Evolutionary conservation across 2,113 vertebrate species (phyloP).

Genomic region (Anhinga rufa): DNA sequence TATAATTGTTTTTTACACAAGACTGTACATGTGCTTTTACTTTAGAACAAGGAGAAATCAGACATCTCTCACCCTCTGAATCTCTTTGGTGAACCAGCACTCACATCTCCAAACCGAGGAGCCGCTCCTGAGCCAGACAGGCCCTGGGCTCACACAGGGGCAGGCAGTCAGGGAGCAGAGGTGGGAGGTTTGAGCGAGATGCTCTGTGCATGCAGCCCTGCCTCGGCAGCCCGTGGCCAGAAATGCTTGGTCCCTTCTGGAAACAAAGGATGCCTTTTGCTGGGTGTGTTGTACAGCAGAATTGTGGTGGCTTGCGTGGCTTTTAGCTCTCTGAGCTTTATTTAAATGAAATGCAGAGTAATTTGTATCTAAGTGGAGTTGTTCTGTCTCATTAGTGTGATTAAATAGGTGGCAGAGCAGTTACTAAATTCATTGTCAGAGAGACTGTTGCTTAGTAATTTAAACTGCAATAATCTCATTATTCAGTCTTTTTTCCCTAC

Average conservation of each 20-base stretch:
- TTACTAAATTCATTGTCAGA: slow-evolving; percentile 33
- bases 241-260: background rate
- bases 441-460: slow-evolving; percentile 41
- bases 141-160: background rate
- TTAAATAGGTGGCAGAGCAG: background rate
- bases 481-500: background rate
- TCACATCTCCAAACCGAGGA: background rate
- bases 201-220: background rate
- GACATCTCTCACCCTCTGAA: background rate
- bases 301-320: background rate
- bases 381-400: slow-evolving; percentile 31
- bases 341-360: slow-evolving; percentile 33
- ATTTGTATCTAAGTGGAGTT: background rate
- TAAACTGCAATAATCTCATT: background rate
- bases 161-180: rapidly evolving
- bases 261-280: background rate
- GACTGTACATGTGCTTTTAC: rapidly evolving
- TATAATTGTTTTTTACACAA: background rate
- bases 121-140: background rate
- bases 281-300: background rate
- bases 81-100: background rate
- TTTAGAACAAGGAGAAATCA: background rate
- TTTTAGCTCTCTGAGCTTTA: slow-evolving; percentile 16
- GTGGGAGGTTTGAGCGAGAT: background rate
- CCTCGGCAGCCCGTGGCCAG: background rate